phyloP scores from a whole-genome alignment of 2,113 vertebrate genomes.

The Thryonomys swinderianus region DNA sequence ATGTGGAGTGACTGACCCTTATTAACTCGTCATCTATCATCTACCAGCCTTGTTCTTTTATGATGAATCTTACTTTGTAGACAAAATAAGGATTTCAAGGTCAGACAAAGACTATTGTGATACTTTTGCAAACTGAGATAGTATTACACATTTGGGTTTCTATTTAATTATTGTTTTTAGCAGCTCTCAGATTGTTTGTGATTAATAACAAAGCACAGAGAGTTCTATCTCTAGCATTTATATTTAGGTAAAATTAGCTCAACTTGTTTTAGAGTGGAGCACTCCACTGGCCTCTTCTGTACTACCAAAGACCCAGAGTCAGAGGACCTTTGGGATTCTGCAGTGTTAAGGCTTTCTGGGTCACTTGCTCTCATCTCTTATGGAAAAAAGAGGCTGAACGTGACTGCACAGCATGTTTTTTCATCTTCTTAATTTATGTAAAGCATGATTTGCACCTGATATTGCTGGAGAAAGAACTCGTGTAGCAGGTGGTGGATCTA shows the following conservation, averaged over 20 bases:
- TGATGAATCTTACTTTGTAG: not conserved
- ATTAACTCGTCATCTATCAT: not conserved
- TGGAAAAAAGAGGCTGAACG: not conserved
- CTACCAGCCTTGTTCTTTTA: not conserved
- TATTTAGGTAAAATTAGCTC: not conserved
- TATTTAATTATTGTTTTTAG: not conserved
- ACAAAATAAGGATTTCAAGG: not conserved
- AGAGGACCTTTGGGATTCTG: not conserved
- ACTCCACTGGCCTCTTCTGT: not conserved
- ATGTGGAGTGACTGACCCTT: not conserved
- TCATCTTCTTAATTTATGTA: not conserved
- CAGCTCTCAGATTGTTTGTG: not conserved
- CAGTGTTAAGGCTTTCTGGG: not conserved
- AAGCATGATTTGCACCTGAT: not conserved
- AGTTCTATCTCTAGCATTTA: not conserved
- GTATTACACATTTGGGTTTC: not conserved
- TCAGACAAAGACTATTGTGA: not conserved
- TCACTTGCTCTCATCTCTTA: not conserved
- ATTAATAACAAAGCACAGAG: not conserved
- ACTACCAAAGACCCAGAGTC: not conserved
- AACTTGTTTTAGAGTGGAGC: not conserved
- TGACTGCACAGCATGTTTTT: not conserved
- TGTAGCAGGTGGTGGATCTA: not conserved
- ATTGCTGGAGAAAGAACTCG: not conserved
- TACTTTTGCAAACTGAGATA: not conserved